A percentile compares a stretch with the other conserved stretches of the same genome.
Evolutionary conservation across 2,888 invertebrate genomes (phyloP).

Genomic region (Entomobrya proxima): DNA sequence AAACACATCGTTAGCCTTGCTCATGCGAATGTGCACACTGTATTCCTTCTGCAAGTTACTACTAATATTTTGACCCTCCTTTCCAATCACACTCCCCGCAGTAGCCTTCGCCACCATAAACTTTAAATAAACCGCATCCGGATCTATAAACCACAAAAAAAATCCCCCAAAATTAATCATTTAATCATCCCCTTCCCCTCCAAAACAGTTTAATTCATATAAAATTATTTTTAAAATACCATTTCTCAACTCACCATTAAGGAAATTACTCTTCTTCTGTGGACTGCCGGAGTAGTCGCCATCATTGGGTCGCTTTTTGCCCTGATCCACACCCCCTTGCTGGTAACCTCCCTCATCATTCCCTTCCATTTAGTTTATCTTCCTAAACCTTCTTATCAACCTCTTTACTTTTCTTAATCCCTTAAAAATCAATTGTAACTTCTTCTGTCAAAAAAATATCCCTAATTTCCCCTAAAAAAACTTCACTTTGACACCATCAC

Average conservation of each 20-base stretch:
- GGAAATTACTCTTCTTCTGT: slow-evolving; percentile 73
- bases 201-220: no score
- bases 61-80: slow-evolving; percentile 75
- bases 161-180: no score
- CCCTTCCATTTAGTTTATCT: slow-evolving; percentile 72
- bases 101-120: slow-evolving; percentile 75
- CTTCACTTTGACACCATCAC: no score
- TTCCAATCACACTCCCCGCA: slow-evolving; percentile 75
- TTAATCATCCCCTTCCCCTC: background rate
- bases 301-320: slow-evolving; percentile 74
- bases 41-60: slow-evolving; percentile 75
- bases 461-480: no score
- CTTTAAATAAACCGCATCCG: slow-evolving; percentile 74
- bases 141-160: slow-evolving; percentile 71
- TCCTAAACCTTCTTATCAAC: no score
- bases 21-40: slow-evolving; percentile 75
- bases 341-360: slow-evolving; percentile 71
- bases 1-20: slow-evolving; percentile 75
- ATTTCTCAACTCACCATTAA: slow-evolving; percentile 73
- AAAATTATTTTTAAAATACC: no score
- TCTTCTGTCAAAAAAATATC: no score
- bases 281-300: slow-evolving; percentile 74
- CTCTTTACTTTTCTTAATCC: no score
- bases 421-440: no score
- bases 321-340: slow-evolving; percentile 60